Conservation (phyloP, 2,113 vertebrate genomes). For the Neolamprologus ventralis region DNA sequence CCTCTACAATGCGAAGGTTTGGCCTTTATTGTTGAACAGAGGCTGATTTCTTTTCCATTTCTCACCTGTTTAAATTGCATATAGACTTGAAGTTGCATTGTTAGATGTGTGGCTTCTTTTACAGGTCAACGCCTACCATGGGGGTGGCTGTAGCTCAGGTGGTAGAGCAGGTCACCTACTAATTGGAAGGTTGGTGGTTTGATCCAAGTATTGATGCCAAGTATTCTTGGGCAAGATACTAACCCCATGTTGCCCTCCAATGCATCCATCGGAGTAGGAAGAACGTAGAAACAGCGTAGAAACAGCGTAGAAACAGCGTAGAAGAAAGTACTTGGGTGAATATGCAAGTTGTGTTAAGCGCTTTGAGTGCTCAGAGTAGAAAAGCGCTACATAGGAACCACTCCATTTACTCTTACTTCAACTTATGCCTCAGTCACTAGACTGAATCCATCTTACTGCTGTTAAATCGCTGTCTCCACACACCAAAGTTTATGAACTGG, state of each 20-base stretch:
- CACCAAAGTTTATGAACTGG: background rate
- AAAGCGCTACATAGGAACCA: background rate
- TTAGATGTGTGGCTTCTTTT: background rate
- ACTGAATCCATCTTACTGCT: background rate
- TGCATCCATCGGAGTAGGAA: background rate
- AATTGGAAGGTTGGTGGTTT: background rate
- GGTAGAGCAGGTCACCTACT: background rate
- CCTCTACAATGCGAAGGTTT: background rate
- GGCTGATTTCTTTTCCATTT: background rate
- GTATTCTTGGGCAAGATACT: background rate
- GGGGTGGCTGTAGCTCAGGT: background rate
- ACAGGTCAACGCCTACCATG: background rate
- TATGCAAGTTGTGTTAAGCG: background rate
- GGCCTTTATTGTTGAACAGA: background rate
- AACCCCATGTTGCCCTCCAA: background rate
- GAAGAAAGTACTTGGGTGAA: background rate
- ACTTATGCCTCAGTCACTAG: background rate
- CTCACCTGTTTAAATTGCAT: background rate
- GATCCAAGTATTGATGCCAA: background rate
- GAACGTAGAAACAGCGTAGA: background rate
- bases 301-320: background rate
- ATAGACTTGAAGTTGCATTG: background rate
- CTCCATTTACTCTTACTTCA: background rate
- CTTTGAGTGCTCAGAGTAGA: background rate
- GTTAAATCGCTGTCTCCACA: background rate